Evolutionary conservation across 2,113 vertebrate species (phyloP).

Genomic region (Tachuris rubrigastra): DNA sequence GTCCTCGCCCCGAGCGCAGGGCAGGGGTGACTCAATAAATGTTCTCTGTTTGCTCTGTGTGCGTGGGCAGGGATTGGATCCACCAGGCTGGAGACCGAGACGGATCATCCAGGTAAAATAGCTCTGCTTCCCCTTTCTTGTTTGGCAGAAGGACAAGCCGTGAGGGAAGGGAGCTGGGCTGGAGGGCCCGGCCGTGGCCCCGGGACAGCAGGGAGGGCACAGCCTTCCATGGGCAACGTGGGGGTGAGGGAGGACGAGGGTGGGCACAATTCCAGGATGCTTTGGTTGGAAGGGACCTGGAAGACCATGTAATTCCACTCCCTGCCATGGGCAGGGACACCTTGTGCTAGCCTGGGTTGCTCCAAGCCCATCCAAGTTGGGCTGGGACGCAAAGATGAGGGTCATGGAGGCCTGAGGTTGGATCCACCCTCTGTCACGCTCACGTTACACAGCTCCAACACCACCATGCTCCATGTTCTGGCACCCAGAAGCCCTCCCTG

Average conservation of each 20-base stretch:
- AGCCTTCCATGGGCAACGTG: accelerated
- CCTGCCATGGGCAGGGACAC: neutral
- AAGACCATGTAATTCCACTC: neutral
- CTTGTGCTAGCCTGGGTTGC: neutral
- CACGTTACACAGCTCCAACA: neutral
- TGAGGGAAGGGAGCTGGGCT: neutral
- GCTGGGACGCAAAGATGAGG: neutral
- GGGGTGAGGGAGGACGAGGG: neutral
- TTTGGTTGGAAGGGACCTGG: neutral
- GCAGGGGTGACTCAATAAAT: neutral
- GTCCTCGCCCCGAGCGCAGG: neutral
- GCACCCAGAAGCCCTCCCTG: too few relatives aligned
- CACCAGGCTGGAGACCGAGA: neutral
- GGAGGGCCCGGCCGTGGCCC: neutral
- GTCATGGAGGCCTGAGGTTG: neutral
- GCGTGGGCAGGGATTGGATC: neutral
- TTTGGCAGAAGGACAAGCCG: neutral
- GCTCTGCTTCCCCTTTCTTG: neutral
- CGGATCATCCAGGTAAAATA: neutral
- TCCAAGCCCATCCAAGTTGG: neutral
- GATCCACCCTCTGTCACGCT: neutral
- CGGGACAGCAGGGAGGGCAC: neutral
- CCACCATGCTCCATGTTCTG: too few relatives aligned
- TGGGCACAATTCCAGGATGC: accelerated
- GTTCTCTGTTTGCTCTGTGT: neutral